A percentile compares a stretch with the other conserved stretches of the same genome.
These are phyloP conservation scores for Cosmopolites sordidus DNA, from an alignment of 2,888 invertebrate species.

Conservation along the genomic window DNA sequence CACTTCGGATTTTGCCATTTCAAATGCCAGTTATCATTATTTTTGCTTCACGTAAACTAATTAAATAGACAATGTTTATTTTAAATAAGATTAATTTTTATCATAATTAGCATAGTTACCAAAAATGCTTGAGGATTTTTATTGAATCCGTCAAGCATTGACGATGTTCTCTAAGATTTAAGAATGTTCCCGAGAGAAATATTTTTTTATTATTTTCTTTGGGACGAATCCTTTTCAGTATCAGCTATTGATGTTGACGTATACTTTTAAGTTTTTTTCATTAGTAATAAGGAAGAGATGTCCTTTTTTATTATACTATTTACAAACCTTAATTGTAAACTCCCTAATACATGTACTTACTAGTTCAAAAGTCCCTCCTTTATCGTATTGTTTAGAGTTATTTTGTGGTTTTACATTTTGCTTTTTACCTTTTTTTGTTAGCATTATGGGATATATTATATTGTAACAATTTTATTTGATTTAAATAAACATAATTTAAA, in stretches of 20 bases:
- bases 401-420: conserved; percentile 25
- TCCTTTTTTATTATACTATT: conserved; percentile 15
- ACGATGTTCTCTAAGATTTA: background rate
- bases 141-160: conserved; percentile 9
- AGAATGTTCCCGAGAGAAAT: background rate
- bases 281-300: conserved; percentile 14
- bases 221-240: conserved; percentile 13
- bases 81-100: background rate
- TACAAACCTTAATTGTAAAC: conserved; percentile 16
- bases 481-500: conserved; percentile 23
- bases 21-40: background rate
- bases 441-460: conserved; percentile 28
- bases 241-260: conserved; percentile 10
- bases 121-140: conserved; percentile 21
- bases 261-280: conserved; percentile 13
- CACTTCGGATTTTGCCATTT: background rate
- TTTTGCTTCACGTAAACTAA: background rate
- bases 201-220: background rate
- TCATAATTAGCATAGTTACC: conserved; percentile 22
- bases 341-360: conserved; percentile 24
- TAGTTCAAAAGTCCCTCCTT: conserved; percentile 21
- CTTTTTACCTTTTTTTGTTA: conserved; percentile 25
- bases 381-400: conserved; percentile 18
- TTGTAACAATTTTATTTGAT: conserved; percentile 28
- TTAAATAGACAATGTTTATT: background rate